These are phyloP conservation scores for Sciurus niger DNA, from an alignment of 2,113 vertebrate genomes.

Conservation along the genomic window DNA sequence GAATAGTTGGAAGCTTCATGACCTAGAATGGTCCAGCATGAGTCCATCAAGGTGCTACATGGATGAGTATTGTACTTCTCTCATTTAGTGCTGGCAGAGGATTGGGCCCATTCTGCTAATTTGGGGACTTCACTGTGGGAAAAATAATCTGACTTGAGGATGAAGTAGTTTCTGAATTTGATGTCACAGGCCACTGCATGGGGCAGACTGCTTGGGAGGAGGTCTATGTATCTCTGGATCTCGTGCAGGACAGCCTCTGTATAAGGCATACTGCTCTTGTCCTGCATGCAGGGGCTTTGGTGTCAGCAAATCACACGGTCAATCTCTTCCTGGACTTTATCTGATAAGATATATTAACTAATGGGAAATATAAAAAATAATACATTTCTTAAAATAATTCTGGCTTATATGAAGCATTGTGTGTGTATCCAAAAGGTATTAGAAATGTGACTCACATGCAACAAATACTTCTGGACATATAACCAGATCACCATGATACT, in stretches of 20 bases:
- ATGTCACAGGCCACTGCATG: background rate
- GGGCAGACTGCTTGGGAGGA: background rate
- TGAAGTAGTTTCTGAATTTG: conserved; percentile 38
- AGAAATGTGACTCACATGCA: background rate
- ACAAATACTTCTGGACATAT: background rate
- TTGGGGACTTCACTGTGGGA: background rate
- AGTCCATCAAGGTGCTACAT: background rate
- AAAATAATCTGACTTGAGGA: background rate
- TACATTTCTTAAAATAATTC: background rate
- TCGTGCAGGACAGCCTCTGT: background rate
- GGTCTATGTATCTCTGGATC: conserved; percentile 1
- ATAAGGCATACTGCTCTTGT: background rate
- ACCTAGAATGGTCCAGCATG: background rate
- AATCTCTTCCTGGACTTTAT: background rate
- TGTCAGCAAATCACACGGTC: background rate
- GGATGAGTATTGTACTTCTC: too few species aligned
- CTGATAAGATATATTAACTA: background rate
- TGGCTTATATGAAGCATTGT: too few species aligned
- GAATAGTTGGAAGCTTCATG: background rate
- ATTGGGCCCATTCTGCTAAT: background rate
- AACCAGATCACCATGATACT: too few species aligned
- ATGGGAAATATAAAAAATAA: background rate
- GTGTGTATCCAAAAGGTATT: background rate
- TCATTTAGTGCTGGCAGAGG: too few species aligned
- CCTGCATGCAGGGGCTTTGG: background rate